phyloP scores from a whole-genome alignment of 1,140 invertebrate genomes.

The Sitobion miscanthi region DNA sequence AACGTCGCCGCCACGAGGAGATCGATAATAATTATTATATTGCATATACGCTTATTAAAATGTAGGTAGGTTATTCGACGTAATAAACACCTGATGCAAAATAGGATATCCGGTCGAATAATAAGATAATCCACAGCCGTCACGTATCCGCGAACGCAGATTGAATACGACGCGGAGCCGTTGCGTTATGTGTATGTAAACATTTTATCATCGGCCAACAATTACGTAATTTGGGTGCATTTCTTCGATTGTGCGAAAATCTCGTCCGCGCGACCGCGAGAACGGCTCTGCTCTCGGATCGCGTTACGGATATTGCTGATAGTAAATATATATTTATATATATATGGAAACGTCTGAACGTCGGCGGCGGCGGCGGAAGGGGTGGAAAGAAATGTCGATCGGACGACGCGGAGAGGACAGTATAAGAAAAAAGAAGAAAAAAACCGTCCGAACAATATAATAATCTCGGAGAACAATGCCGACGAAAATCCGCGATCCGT shows the following conservation, averaged over 20 bases:
- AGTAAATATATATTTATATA: neutral
- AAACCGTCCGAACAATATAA: neutral
- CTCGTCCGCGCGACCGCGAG: neutral
- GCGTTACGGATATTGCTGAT: neutral
- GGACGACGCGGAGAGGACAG: neutral
- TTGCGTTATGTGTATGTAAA: neutral
- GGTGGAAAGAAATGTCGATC: neutral
- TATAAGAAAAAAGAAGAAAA: neutral
- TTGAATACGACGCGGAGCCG: neutral
- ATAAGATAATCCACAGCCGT: neutral
- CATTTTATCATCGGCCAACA: neutral
- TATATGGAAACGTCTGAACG: neutral
- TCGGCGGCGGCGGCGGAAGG: neutral
- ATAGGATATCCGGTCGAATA: neutral
- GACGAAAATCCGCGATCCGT: neutral
- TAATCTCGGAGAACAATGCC: conserved; percentile 6
- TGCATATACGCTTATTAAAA: neutral
- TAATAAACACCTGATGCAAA: neutral
- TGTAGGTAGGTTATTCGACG: too few species aligned
- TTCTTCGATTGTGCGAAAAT: conserved; percentile 1
- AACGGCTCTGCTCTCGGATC: neutral
- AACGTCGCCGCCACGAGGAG: neutral
- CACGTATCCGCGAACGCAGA: neutral
- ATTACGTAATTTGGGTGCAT: conserved; percentile 9
- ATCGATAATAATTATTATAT: neutral